Conservation (phyloP, 2,797 vertebrate genomes). For the Hirundo rustica region DNA sequence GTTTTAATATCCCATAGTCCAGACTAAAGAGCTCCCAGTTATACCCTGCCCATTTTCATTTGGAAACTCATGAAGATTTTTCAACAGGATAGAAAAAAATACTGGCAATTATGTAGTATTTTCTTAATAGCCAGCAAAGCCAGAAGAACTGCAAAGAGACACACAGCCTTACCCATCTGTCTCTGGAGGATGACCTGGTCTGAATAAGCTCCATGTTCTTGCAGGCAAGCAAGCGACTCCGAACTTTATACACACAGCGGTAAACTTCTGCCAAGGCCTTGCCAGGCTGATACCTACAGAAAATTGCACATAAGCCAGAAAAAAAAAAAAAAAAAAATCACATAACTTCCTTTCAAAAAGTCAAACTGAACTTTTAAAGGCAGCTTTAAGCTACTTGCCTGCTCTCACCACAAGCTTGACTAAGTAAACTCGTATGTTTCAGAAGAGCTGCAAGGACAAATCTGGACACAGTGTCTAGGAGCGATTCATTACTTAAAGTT, state of each 20-base stretch:
- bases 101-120: not conserved
- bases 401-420: slow-evolving; percentile 90
- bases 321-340: not conserved
- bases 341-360: not conserved
- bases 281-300: slow-evolving; percentile 91
- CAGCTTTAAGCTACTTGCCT: slow-evolving; percentile 79
- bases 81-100: not conserved
- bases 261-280: slow-evolving; percentile 92
- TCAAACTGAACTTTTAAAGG: not conserved
- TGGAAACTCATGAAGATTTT: not conserved
- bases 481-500: slow-evolving; percentile 89
- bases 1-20: not conserved
- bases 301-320: not conserved
- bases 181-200: slow-evolving; percentile 89
- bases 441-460: slow-evolving; percentile 92
- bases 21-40: not conserved
- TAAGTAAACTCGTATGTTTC: slow-evolving; percentile 91
- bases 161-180: slow-evolving; percentile 87
- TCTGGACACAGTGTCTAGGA: slow-evolving; percentile 92
- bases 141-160: not conserved
- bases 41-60: not conserved
- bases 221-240: slow-evolving; percentile 93
- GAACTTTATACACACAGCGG: slow-evolving; percentile 93
- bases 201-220: slow-evolving; percentile 97
- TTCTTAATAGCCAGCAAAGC: not conserved